Evolutionary conservation across 2,888 invertebrate species (phyloP).

Genomic region (Pristionchus maxplancki): DNA sequence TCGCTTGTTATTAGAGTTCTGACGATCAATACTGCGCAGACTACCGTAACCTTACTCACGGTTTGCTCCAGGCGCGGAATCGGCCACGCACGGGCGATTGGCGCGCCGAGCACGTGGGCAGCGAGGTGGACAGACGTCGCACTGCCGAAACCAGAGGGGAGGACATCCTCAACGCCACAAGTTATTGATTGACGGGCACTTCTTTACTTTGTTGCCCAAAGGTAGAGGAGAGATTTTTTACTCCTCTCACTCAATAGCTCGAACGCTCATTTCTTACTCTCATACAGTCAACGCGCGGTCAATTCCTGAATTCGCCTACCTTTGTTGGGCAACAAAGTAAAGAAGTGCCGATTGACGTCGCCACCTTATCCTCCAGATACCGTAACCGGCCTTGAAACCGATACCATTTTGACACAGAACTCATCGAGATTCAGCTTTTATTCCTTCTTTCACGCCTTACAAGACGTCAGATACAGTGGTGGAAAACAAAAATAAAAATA

Average conservation of each 20-base stretch:
- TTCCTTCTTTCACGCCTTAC: not conserved
- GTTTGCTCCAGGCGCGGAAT: conserved; percentile 69
- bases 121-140: conserved; percentile 9
- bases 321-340: too few species aligned
- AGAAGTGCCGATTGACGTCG: not conserved
- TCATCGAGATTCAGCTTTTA: conserved; percentile 31
- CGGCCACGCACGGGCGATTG: conserved; percentile 56
- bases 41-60: conserved; percentile 57
- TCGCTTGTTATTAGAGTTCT: not conserved
- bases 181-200: not conserved
- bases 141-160: not conserved
- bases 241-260: too few species aligned
- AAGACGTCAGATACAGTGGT: not conserved
- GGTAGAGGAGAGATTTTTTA: too few species aligned
- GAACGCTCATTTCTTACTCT: too few species aligned
- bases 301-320: too few species aligned
- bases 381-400: not conserved
- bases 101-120: not conserved
- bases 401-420: not conserved
- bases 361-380: not conserved
- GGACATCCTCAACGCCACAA: not conserved
- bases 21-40: not conserved
- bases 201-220: too few species aligned
- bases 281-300: too few species aligned
- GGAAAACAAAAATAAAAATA: not conserved